phyloP scores from a whole-genome alignment of 2,797 vertebrate genomes.

The Odontamblyopus rebecca region DNA sequence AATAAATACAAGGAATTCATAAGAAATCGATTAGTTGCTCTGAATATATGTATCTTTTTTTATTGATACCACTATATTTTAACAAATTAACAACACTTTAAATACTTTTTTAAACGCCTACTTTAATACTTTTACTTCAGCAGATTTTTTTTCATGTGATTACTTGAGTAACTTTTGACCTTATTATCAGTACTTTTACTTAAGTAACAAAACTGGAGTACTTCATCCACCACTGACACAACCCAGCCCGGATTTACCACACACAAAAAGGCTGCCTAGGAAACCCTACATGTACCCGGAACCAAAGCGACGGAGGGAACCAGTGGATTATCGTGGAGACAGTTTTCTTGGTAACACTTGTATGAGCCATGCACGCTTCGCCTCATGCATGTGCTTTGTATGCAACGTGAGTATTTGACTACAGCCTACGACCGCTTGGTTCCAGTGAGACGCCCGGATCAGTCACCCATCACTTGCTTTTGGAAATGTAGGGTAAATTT shows the following conservation, averaged over 20 bases:
- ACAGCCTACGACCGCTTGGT: constrained; percentile 62
- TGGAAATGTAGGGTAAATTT: constrained; percentile 70
- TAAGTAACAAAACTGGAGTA: no score
- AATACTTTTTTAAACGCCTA: no score
- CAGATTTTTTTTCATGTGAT: no score
- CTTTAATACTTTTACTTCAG: no score
- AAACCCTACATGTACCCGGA: constrained; percentile 53
- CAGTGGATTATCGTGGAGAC: constrained; percentile 73
- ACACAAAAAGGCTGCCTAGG: constrained; percentile 44
- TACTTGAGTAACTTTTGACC: no score
- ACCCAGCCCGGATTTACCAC: constrained; percentile 51
- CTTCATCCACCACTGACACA: constrained; percentile 28
- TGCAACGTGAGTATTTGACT: constrained; percentile 56
- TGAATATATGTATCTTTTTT: no score
- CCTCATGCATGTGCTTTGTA: constrained; percentile 41
- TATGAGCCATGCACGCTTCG: constrained; percentile 58
- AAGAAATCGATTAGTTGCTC: no score
- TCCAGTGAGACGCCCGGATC: constrained; percentile 66
- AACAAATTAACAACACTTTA: no score
- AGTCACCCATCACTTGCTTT: constrained; percentile 69
- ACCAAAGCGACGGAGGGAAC: constrained; percentile 74
- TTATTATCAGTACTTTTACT: no score
- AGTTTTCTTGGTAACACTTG: constrained; percentile 70
- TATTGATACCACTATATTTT: no score
- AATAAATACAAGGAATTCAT: no score